These are phyloP conservation scores for Anthopleura xanthogrammica DNA, from an alignment of 92 coral and sea anemone genomes.

Conservation along the genomic window DNA sequence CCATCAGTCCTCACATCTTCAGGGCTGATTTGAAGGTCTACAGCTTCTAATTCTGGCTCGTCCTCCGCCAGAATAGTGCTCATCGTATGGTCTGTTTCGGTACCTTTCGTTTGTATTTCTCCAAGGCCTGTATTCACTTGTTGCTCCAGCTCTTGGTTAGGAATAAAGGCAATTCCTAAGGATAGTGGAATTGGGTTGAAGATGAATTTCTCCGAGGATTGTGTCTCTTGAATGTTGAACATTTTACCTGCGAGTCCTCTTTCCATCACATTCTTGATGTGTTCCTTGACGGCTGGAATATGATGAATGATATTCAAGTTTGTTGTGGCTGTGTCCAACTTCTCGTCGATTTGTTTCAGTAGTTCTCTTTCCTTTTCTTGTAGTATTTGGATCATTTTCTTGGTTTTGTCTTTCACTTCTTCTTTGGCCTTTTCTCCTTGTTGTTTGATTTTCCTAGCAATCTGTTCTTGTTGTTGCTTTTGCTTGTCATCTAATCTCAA, in stretches of 20 bases:
- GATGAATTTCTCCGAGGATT: constrained; percentile 7
- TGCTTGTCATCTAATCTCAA: constrained; percentile 4
- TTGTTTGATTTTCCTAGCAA: constrained; percentile 7
- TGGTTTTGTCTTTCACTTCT: constrained; percentile 8
- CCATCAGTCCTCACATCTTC: too few relatives aligned
- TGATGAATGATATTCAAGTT: constrained; percentile 14
- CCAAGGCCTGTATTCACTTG: constrained; percentile 8
- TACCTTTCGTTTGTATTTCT: background rate
- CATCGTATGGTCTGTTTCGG: too few relatives aligned
- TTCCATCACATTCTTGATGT: constrained; percentile 16
- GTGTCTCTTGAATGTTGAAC: constrained; percentile 9
- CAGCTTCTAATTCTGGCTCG: too few relatives aligned
- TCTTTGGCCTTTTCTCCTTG: constrained; percentile 20
- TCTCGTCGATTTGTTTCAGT: background rate
- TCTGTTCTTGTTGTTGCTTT: constrained; percentile 19
- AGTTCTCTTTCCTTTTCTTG: constrained; percentile 11
- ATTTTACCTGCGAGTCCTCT: constrained; percentile 19
- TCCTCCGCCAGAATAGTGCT: too few relatives aligned
- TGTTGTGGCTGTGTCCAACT: background rate
- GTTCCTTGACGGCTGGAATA: constrained; percentile 11
- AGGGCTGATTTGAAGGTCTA: too few relatives aligned
- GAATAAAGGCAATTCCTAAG: background rate
- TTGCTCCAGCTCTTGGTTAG: constrained; percentile 10
- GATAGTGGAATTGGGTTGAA: background rate
- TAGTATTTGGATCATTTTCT: background rate